Evolutionary conservation across 2,888 invertebrate species (phyloP), one percentile per base, ranked within the genome.

Genomic region (Argynnis bischoffii): DNA sequence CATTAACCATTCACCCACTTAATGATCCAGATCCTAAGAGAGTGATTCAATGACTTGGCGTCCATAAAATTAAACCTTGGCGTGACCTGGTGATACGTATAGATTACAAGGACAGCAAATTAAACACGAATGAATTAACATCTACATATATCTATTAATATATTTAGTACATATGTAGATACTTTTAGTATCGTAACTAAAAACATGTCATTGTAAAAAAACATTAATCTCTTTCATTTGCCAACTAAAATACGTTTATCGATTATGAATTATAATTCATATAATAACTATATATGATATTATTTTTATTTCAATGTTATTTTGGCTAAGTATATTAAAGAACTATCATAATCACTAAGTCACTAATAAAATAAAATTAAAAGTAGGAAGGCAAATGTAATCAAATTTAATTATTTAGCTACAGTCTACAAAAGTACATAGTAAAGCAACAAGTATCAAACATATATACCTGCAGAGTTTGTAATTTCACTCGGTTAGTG

Each of bases 1-100:
- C 92, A 92, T 92, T 92, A 92, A 90, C 90, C 92, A 90, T 92
- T 92, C 89, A 89, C 87, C 88, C 90, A 92, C 90, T 92, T 92
- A 92, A 92, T 92, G 92, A 90, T 90, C 89, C 88, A 86, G 85
- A 89, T 89, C 89, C 89, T 87, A 85, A 86, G 88, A 87, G 89
- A 89, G 88, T 88, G 83, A 89, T 87, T 89, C 89, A 85, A 88
- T 90, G 90, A 90, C 86, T 89, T 82, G 82, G 72, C 74, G 83
- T 82, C 84, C 86, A 82, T 90, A 88, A 90, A 91, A 89, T 89
- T 88, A 89, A 88, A 87, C 84, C 86, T 87, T 89, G 81, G 87
- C 87, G 87, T 88, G 90, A 88, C 89, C 89, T 53, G 56, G 53
- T 69, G 54, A 50, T 65, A 63, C 55, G 48, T 31, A 55, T 60